Evolutionary conservation across 64 coral and sea anemone species (phyloP), one percentile per base, ranked within the genome.

Genomic region (Actinia equina): DNA sequence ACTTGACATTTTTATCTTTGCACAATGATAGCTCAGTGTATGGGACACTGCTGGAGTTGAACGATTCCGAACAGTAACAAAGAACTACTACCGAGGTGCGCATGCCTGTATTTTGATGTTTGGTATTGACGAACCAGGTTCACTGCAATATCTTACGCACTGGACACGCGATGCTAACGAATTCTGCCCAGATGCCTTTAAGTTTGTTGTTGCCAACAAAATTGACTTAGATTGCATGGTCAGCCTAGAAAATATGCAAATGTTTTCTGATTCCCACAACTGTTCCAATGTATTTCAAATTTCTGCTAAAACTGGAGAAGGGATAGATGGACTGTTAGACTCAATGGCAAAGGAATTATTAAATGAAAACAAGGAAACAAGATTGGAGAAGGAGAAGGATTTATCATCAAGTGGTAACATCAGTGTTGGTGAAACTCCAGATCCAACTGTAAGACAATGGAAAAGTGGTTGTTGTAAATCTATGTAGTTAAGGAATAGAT

Each of bases 11-110:
- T n/a, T 46, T 86, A n/a, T 65, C 37, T 70, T 43, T 62, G 44
- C 61, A 27, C 9, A 18, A 89, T 83, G 8, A 19, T 83, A 96
- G 94, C 91, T 96, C 18, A 87, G 88, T 80, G 84, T 96, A 15
- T 96, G 94, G 94, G 94, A 96, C 76, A 96, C 94, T 14, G 94
- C 94, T 60, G 94, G 94, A 60, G 91, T 96, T 52, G 94, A 96
- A 71, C 30, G 94, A 74, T 93, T 93, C 26, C 80, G 94, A 54
- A 93, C 94, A 77, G 80, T 96, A 43, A 96, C 94, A 10, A 89
- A 90, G 74, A 96, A 92, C 77, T 96, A 96, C 88, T 96, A 96
- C 17, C 65, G 91, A 25, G 88, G 91, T 18, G 88, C 91, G 3
- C 88, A 96, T 88, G 94, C 94, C 12, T 77, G 86, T 19, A 44